phyloP scores from a whole-genome alignment of 2,797 vertebrate species.

The Myiotriccus ornatus region DNA sequence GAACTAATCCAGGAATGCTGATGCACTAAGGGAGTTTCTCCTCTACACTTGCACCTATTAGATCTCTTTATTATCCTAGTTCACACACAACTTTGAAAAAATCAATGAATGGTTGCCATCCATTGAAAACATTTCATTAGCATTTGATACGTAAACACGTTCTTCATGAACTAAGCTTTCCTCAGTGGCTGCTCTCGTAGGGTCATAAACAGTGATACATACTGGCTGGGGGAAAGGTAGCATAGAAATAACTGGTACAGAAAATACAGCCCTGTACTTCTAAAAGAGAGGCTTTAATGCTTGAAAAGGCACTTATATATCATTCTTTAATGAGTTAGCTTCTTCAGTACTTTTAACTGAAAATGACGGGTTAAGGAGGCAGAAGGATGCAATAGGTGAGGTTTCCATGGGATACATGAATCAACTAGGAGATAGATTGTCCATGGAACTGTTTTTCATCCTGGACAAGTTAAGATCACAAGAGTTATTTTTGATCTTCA shows the following conservation, averaged over 20 bases:
- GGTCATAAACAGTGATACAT: not conserved
- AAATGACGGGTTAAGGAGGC: not conserved
- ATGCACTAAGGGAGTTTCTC: not conserved
- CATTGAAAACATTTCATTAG: not conserved
- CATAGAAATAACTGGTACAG: not conserved
- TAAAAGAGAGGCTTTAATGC: not conserved
- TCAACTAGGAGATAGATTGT: not conserved
- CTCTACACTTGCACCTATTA: not conserved
- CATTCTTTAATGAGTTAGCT: not conserved
- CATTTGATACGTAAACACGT: constrained; percentile 7
- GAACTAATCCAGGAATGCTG: not conserved
- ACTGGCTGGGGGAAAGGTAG: not conserved
- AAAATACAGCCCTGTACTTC: not conserved
- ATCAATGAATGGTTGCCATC: constrained; percentile 2
- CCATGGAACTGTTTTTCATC: not conserved
- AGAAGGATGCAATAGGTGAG: not conserved
- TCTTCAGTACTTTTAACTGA: not conserved
- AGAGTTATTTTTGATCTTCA: not conserved
- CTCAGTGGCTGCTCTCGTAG: not conserved
- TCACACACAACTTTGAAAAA: constrained; percentile 9
- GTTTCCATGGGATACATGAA: not conserved
- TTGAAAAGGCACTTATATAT: not conserved
- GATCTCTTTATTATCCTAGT: not conserved
- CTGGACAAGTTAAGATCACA: not conserved
- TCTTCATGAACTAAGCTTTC: not conserved